Percentiles rank a stretch among this genome's conserved stretches.
Conservation (phyloP, 2,888 invertebrate species). For the Drosophila basisetae region DNA sequence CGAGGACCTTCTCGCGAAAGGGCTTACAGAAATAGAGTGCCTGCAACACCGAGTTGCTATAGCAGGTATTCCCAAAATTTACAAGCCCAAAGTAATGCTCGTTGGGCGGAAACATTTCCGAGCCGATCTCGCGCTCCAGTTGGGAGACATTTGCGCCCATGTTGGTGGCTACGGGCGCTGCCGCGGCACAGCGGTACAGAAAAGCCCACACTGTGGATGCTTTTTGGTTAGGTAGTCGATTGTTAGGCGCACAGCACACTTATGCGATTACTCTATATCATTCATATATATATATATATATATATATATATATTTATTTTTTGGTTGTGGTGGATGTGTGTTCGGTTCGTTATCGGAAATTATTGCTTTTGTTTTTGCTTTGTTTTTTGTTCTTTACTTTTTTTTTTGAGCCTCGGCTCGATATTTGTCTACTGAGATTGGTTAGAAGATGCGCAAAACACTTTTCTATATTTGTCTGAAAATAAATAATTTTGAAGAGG, state of each 20-base stretch:
- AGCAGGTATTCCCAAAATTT: constrained; percentile 99
- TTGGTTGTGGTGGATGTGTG: constrained; percentile 2
- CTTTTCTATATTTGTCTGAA: constrained; percentile 81
- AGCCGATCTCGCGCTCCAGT: constrained; percentile 99
- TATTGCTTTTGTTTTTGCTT: constrained; percentile 1
- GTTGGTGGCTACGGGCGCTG: constrained; percentile 65
- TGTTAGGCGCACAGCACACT: constrained; percentile 18
- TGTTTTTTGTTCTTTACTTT: background rate
- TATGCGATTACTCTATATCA: constrained; percentile 11
- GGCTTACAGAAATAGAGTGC: constrained; percentile 99
- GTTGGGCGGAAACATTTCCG: constrained; percentile 98
- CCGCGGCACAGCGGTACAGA: constrained; percentile 71
- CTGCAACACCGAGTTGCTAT: constrained; percentile 99
- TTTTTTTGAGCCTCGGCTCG: constrained; percentile 10
- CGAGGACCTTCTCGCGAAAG: constrained; percentile 98
- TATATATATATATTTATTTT: background rate
- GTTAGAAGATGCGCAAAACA: constrained; percentile 75
- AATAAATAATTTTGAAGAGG: constrained; percentile 85
- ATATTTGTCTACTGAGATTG: constrained; percentile 48
- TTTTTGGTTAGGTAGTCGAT: constrained; percentile 35
- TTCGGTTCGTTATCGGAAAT: constrained; percentile 22
- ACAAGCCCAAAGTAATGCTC: constrained; percentile 99
- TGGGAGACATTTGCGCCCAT: constrained; percentile 99
- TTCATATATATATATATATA: constrained; percentile 16
- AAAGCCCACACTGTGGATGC: constrained; percentile 67